Evolutionary conservation across 2,113 vertebrate genomes (phyloP).

Genomic region (Phocoena phocoena): DNA sequence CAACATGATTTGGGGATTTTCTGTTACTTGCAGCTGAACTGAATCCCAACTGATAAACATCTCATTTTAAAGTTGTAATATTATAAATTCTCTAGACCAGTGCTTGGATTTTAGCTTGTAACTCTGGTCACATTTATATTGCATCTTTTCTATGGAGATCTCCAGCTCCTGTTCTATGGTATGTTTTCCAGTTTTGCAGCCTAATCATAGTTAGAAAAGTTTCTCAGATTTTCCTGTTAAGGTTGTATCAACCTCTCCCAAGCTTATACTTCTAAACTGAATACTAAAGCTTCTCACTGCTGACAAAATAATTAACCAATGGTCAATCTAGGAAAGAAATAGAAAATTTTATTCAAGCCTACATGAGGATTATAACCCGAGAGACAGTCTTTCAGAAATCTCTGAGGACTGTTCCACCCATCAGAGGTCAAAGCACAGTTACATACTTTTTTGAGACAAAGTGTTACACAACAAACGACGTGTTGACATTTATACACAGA

Average conservation of each 20-base stretch:
- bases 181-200: neutral
- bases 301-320: neutral
- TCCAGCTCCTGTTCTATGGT: neutral
- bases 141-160: neutral
- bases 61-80: neutral
- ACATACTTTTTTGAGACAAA: neutral
- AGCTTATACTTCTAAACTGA: neutral
- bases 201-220: neutral
- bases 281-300: neutral
- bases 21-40: neutral
- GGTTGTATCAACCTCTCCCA: neutral
- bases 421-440: neutral
- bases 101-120: neutral
- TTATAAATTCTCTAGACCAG: neutral
- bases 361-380: neutral
- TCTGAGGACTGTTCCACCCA: neutral
- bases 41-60: neutral
- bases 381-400: neutral
- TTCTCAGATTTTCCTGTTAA: neutral
- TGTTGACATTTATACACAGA: neutral
- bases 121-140: neutral
- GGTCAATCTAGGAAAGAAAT: neutral
- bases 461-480: neutral
- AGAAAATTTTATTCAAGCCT: neutral
- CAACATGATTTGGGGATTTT: neutral